Evolutionary conservation across 30 jellyfish, hydroid and myxozoan genomes (phyloP).

Genomic region (Morbakka virulenta): DNA sequence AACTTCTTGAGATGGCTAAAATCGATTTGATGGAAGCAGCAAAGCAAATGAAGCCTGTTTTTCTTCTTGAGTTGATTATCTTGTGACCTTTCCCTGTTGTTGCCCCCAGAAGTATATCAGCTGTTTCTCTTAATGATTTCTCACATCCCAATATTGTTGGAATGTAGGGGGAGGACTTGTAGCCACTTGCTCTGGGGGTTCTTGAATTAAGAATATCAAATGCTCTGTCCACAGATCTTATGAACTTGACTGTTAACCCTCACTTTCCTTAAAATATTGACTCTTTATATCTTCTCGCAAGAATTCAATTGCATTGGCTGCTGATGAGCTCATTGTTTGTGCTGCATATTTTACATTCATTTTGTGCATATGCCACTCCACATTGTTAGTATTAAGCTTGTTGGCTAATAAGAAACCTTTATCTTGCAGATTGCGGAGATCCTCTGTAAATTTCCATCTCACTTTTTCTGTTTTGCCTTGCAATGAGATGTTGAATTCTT

Average conservation of each 20-base stretch:
- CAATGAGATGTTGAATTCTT: neutral
- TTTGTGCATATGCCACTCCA: slow-evolving; percentile 40
- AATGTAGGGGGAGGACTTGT: slow-evolving; percentile 15
- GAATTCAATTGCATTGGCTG: slow-evolving; percentile 32
- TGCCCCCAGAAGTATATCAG: neutral
- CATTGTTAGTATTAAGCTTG: slow-evolving; percentile 11
- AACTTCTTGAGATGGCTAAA: too few species aligned
- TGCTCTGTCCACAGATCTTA: slow-evolving; percentile 10
- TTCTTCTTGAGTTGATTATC: neutral
- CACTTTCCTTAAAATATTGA: slow-evolving; percentile 1
- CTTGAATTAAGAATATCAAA: slow-evolving; percentile 39
- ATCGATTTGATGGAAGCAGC: too few species aligned
- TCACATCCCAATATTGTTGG: neutral
- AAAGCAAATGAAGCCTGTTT: slow-evolving; percentile 29
- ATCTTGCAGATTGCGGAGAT: slow-evolving; percentile 14
- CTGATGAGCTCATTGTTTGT: slow-evolving; percentile 27
- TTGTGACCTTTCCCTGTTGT: neutral
- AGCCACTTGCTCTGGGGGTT: slow-evolving; percentile 32
- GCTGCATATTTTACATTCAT: slow-evolving; percentile 39
- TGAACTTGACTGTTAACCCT: slow-evolving; percentile 25
- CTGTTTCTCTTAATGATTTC: neutral
- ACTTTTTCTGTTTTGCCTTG: neutral
- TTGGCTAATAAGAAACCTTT: slow-evolving; percentile 26
- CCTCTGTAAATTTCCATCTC: slow-evolving; percentile 10
- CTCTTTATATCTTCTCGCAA: neutral